phyloP scores from a whole-genome alignment of 2,888 invertebrate species.

The Amphipyra berbera region DNA sequence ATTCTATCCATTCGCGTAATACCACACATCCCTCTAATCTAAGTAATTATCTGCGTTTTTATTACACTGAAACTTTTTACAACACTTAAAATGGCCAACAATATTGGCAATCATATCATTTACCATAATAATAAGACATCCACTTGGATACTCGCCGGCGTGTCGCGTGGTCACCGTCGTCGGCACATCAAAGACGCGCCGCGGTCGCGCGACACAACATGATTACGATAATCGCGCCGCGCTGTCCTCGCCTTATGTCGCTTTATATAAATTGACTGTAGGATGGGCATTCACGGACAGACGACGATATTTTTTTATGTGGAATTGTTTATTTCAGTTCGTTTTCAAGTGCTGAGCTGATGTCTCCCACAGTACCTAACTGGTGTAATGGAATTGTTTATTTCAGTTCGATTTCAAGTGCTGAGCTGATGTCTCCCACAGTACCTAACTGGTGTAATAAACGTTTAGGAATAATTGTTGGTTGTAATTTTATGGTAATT shows the following conservation, averaged over 20 bases:
- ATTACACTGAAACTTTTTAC: neutral
- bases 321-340: neutral
- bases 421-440: too few species aligned
- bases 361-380: too few species aligned
- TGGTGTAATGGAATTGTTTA: too few species aligned
- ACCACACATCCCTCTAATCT: too few species aligned
- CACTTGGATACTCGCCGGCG: too few species aligned
- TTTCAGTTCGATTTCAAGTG: neutral
- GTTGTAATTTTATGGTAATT: too few species aligned
- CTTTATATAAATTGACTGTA: slow-evolving; percentile 60
- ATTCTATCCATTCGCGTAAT: too few species aligned
- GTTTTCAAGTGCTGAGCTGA: too few species aligned
- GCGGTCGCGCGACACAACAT: slow-evolving; percentile 63
- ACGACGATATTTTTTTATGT: neutral
- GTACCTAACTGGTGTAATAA: too few species aligned
- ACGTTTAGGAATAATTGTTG: too few species aligned
- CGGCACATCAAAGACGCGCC: slow-evolving; percentile 69
- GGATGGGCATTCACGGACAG: slow-evolving; percentile 43
- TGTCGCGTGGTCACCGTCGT: slow-evolving; percentile 57
- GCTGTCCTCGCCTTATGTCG: slow-evolving; percentile 65
- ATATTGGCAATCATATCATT: neutral
- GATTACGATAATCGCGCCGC: slow-evolving; percentile 74
- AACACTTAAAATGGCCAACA: neutral
- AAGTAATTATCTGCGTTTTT: too few species aligned
- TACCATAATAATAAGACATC: neutral